Evolutionary conservation across 2,888 invertebrate genomes (phyloP).

Genomic region (Dynastes grantii): DNA sequence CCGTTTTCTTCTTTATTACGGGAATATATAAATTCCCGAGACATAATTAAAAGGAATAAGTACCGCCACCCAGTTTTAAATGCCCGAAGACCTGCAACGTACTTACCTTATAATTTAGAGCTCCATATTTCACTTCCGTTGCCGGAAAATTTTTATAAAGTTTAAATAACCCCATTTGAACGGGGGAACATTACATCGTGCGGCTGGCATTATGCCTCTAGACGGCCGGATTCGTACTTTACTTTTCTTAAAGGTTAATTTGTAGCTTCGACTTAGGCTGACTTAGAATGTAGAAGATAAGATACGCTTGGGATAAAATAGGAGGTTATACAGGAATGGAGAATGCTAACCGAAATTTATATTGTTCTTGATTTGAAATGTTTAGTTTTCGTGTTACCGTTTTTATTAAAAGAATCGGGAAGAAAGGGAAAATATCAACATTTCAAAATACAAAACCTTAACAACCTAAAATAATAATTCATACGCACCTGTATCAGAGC

Average conservation of each 20-base stretch:
- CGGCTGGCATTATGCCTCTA: no score
- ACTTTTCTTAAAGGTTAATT: conserved; percentile 19
- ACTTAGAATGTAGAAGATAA: not conserved
- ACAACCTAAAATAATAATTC: no score
- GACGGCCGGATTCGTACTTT: not conserved
- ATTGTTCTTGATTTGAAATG: no score
- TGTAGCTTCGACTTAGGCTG: conserved; percentile 1
- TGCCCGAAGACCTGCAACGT: conserved; percentile 35
- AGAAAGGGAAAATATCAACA: no score
- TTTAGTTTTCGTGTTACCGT: no score
- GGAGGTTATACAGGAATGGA: no score
- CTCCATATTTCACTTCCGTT: conserved; percentile 36
- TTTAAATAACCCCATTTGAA: conserved; percentile 34
- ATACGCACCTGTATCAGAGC: no score
- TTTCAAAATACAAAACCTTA: no score
- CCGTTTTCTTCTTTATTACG: conserved; percentile 24
- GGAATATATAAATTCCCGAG: conserved; percentile 34
- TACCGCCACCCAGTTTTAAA: conserved; percentile 25
- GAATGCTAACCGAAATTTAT: no score
- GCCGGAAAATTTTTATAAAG: conserved; percentile 41
- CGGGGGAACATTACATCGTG: conserved; percentile 2
- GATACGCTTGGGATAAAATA: no score
- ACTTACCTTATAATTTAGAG: conserved; percentile 46
- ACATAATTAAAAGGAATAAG: conserved; percentile 50
- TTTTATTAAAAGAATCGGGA: no score